Evolutionary conservation across 2,797 vertebrate species (phyloP).

Genomic region (Sebastes aleutianus): DNA sequence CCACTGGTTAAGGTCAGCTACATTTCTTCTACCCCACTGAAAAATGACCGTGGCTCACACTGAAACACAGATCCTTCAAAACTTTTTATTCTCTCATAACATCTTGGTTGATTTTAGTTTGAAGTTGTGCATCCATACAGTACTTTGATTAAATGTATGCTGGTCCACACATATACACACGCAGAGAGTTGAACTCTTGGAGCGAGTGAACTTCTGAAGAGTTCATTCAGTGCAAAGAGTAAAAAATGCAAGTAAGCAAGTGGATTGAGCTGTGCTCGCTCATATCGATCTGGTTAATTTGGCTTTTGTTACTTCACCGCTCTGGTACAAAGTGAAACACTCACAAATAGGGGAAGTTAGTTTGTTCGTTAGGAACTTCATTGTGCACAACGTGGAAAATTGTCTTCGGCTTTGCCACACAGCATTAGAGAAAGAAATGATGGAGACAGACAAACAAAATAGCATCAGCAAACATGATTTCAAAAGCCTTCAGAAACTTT

Average conservation of each 20-base stretch:
- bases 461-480: not conserved
- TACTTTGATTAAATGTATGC: not conserved
- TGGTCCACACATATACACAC: not conserved
- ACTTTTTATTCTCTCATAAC: not conserved
- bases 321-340: slow-evolving; percentile 1
- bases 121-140: not conserved
- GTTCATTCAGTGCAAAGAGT: slow-evolving; percentile 8
- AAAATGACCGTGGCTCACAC: not conserved
- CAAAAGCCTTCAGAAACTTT: not conserved
- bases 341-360: not conserved
- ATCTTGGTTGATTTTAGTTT: not conserved
- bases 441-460: not conserved
- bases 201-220: slow-evolving; percentile 1
- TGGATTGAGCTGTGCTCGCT: not conserved
- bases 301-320: not conserved
- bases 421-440: not conserved
- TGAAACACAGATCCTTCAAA: slow-evolving; percentile 9
- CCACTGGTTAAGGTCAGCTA: not conserved
- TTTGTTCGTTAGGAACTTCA: not conserved
- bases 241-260: slow-evolving; percentile 8
- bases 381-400: slow-evolving; percentile 11
- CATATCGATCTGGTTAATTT: slow-evolving; percentile 19
- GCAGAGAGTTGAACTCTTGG: not conserved
- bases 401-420: not conserved
- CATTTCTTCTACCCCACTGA: slow-evolving; percentile 22